Conservation (phyloP, 2,888 invertebrate genomes). For the Phrixothrix hirtus region DNA sequence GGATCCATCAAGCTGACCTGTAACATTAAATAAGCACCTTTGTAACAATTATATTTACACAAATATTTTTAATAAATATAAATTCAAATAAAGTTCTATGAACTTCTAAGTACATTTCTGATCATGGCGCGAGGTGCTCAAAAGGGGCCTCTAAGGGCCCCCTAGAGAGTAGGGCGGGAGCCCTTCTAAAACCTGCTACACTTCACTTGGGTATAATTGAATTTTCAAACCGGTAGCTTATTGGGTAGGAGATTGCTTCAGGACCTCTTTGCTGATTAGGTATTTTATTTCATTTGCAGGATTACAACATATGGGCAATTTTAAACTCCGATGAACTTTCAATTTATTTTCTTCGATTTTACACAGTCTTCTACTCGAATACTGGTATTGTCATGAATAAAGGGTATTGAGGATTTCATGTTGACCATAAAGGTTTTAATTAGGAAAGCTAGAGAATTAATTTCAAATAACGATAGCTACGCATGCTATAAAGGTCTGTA, state of each 20-base stretch:
- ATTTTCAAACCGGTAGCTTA: slow-evolving; percentile 56
- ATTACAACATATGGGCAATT: slow-evolving; percentile 55
- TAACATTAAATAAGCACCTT: slow-evolving; percentile 42
- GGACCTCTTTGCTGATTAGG: slow-evolving; percentile 52
- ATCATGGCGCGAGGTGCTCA: slow-evolving; percentile 31
- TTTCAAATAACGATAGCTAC: too few relatives aligned
- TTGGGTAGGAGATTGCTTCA: slow-evolving; percentile 55
- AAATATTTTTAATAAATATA: neutral
- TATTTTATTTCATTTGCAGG: slow-evolving; percentile 53
- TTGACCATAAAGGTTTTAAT: too few relatives aligned
- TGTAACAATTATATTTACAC: neutral
- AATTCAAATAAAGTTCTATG: neutral
- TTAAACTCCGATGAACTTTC: slow-evolving; percentile 39
- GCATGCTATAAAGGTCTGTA: too few relatives aligned
- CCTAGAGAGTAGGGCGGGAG: slow-evolving; percentile 38
- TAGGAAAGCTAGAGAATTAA: too few relatives aligned
- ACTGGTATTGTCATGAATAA: slow-evolving; percentile 3
- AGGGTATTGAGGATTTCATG: too few relatives aligned
- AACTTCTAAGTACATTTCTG: slow-evolving; percentile 31
- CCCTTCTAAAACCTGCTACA: slow-evolving; percentile 44
- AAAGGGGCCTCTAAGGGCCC: slow-evolving; percentile 36
- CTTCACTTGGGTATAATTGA: slow-evolving; percentile 56
- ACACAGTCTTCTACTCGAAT: slow-evolving; percentile 2
- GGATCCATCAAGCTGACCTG: slow-evolving; percentile 76
- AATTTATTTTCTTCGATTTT: slow-evolving; percentile 30